Evolutionary conservation across 30 jellyfish, hydroid and myxozoan species (phyloP).

Genomic region (Clytia hemisphaerica): DNA sequence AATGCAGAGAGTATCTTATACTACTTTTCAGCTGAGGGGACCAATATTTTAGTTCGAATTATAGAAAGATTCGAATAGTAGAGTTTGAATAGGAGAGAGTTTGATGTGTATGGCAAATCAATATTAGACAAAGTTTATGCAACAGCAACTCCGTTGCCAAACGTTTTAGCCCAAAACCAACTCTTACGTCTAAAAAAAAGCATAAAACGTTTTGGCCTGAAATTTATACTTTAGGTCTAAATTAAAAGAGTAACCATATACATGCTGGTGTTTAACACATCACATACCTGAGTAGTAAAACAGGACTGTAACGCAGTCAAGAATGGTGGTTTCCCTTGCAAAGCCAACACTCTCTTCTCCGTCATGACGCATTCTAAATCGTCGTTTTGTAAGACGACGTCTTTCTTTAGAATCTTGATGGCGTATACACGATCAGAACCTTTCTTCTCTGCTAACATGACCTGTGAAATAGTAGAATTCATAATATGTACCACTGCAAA

Average conservation of each 20-base stretch:
- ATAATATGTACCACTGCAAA: background rate
- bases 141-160: background rate
- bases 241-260: too few relatives aligned
- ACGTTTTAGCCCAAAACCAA: background rate
- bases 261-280: background rate
- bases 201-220: background rate
- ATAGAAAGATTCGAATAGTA: too few relatives aligned
- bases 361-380: constrained; percentile 94
- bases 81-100: too few relatives aligned
- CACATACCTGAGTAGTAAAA: constrained; percentile 81
- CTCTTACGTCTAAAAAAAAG: background rate
- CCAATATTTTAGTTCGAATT: too few relatives aligned
- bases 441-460: constrained; percentile 94
- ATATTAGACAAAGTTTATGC: background rate
- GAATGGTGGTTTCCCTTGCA: constrained; percentile 99
- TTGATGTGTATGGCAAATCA: background rate
- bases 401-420: constrained; percentile 89
- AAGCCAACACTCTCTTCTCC: constrained; percentile 93
- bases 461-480: constrained; percentile 41
- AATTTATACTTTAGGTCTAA: too few relatives aligned
- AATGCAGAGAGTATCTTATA: too few relatives aligned
- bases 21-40: too few relatives aligned
- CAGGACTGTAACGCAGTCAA: constrained; percentile 97
- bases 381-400: constrained; percentile 97
- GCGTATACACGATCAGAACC: constrained; percentile 85